Percentiles rank a stretch among this genome's conserved stretches.
Evolutionary conservation across 1,140 invertebrate species (phyloP).

Genomic region (Mercenaria mercenaria): DNA sequence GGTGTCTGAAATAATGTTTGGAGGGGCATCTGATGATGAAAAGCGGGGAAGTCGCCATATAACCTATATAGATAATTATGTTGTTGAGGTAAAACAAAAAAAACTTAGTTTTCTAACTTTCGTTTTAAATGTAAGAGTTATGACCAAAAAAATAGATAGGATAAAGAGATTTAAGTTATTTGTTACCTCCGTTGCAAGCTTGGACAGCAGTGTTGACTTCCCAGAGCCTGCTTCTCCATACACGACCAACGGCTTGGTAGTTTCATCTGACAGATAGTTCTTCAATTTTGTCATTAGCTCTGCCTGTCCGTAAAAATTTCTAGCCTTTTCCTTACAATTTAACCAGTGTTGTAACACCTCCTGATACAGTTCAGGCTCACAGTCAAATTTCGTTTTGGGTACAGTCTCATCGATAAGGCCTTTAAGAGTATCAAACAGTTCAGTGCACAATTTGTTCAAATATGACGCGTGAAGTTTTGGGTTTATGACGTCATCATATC

Average conservation of each 20-base stretch:
- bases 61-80: no score
- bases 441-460: conserved; percentile 72
- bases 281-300: conserved; percentile 92
- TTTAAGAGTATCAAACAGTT: conserved; percentile 70
- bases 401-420: conserved; percentile 76
- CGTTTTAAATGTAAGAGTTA: no score
- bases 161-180: no score
- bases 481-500: conserved; percentile 82
- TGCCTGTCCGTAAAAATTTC: conserved; percentile 94
- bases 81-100: no score
- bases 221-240: conserved; percentile 80
- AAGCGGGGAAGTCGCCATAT: no score
- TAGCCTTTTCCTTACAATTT: conserved; percentile 67
- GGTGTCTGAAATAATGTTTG: no score
- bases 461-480: conserved; percentile 81
- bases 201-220: conserved; percentile 82
- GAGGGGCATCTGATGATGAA: no score
- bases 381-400: conserved; percentile 57
- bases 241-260: conserved; percentile 88
- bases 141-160: no score
- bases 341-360: conserved; percentile 78
- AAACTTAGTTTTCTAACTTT: no score
- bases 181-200: conserved; percentile 88
- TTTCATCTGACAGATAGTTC: conserved; percentile 92
- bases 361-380: conserved; percentile 69